These are phyloP conservation scores for Trypoxylon attenuatum DNA, from an alignment of 2,888 invertebrate genomes.

Conservation along the genomic window DNA sequence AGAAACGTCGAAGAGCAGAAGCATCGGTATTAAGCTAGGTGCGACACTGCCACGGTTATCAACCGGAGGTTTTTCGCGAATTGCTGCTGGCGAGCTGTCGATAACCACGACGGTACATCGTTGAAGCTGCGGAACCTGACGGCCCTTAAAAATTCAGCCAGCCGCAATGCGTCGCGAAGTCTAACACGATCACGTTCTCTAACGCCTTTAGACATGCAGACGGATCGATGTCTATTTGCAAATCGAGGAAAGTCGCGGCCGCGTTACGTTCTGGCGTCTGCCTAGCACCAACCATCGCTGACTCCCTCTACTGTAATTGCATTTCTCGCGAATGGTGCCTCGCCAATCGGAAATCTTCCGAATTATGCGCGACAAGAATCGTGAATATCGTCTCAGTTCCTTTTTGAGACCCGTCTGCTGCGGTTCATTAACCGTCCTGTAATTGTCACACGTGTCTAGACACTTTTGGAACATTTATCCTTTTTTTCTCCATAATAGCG, in stretches of 20 bases:
- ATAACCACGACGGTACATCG: conserved; percentile 12
- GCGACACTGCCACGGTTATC: background rate
- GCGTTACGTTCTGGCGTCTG: background rate
- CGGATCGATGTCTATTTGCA: conserved; percentile 33
- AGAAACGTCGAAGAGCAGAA: background rate
- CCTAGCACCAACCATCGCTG: conserved; percentile 21
- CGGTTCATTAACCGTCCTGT: no score
- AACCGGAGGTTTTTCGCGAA: conserved; percentile 3
- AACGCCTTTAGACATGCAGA: conserved; percentile 29
- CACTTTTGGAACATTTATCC: no score
- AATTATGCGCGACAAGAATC: no score
- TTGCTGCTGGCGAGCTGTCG: conserved; percentile 15
- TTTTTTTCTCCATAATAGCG: no score
- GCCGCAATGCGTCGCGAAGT: conserved; percentile 42
- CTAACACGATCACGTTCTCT: conserved; percentile 44
- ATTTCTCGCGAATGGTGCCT: background rate
- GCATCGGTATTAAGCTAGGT: background rate
- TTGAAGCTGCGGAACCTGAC: conserved; percentile 22
- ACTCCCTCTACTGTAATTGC: conserved; percentile 36
- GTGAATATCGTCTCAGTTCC: no score
- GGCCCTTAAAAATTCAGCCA: conserved; percentile 47
- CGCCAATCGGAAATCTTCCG: no score
- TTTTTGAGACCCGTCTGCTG: no score
- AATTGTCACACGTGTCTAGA: no score
- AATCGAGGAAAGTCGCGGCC: background rate